phyloP scores from a whole-genome alignment of 2,888 invertebrate genomes.

The Oscheius sp. region DNA sequence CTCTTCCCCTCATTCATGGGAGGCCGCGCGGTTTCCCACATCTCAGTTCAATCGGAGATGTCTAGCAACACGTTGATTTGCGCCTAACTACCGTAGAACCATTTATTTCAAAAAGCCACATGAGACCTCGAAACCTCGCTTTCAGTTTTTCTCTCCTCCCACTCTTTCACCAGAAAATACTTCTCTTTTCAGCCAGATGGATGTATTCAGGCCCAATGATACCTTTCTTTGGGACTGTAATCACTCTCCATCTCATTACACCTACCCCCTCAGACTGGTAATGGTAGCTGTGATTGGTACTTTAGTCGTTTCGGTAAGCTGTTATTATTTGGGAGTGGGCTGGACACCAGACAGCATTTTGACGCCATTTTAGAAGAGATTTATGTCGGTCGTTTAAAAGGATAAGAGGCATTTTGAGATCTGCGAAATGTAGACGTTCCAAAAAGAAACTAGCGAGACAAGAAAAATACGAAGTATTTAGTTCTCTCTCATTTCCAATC shows the following conservation, averaged over 20 bases:
- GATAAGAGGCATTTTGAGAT: conserved; percentile 1
- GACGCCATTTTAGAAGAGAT: background rate
- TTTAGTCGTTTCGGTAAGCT: conserved; percentile 38
- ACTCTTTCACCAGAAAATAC: no score
- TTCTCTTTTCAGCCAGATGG: conserved; percentile 35
- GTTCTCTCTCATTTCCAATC: conserved; percentile 33
- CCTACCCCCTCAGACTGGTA: conserved; percentile 43
- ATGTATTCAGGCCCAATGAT: conserved; percentile 56
- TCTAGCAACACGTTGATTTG: conserved; percentile 4
- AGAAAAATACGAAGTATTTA: background rate
- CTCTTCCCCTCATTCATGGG: background rate
- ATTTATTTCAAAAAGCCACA: background rate
- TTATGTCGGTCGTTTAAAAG: background rate
- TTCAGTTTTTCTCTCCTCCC: background rate
- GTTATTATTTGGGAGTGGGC: background rate
- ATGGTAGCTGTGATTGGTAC: conserved; percentile 52
- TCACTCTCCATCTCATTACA: conserved; percentile 33
- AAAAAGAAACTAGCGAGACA: background rate
- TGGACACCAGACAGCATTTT: no score
- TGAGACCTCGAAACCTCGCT: no score
- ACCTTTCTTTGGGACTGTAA: conserved; percentile 39
- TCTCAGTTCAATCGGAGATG: background rate
- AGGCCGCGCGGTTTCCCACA: background rate
- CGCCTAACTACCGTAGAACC: background rate
- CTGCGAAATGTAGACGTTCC: background rate